Evolutionary conservation across 2,113 vertebrate species (phyloP).

Genomic region (Empidonax traillii): DNA sequence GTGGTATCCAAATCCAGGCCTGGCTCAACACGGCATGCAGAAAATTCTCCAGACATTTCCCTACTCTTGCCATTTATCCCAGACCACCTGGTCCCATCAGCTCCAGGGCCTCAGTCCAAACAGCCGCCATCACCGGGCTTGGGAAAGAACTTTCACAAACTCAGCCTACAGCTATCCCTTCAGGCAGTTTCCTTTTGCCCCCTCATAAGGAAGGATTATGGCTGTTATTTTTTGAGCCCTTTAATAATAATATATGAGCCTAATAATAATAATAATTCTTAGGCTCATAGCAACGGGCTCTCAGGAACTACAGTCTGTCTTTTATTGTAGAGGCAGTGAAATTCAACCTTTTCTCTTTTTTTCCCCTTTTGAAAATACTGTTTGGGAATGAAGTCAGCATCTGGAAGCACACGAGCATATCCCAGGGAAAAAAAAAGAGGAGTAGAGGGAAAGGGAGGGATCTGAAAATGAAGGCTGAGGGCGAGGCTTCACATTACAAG

Average conservation of each 20-base stretch:
- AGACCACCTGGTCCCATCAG: not conserved
- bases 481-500: constrained; percentile 41
- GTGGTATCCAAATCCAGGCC: not conserved
- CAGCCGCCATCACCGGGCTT: fast-evolving
- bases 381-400: not conserved
- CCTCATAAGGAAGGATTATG: not conserved
- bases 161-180: not conserved
- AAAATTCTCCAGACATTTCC: not conserved
- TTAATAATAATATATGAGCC: not conserved
- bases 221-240: not conserved
- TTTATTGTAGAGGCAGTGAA: not conserved
- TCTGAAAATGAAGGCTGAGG: constrained; percentile 30
- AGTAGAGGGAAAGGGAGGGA: not conserved
- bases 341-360: not conserved
- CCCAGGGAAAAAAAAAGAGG: not conserved
- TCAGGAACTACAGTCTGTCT: not conserved
- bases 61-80: not conserved
- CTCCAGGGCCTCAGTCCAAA: not conserved
- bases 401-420: not conserved
- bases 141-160: not conserved
- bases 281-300: not conserved
- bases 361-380: not conserved
- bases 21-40: fast-evolving
- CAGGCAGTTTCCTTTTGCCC: not conserved
- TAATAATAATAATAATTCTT: not conserved